These are phyloP conservation scores for Coelinius sp. DNA, from an alignment of 2,888 invertebrate species.

Conservation along the genomic window DNA sequence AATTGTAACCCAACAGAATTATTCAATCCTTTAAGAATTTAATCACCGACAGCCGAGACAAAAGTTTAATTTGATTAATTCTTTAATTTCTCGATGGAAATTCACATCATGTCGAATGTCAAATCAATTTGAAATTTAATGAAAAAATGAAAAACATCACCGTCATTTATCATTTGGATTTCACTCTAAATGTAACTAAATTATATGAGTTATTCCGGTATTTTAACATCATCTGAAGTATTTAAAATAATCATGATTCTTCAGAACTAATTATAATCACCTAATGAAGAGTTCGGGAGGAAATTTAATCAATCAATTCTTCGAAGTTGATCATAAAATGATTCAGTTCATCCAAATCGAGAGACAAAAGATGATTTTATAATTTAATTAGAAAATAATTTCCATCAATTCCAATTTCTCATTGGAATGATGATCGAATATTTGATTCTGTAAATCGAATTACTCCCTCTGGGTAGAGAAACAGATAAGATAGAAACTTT, in stretches of 20 bases:
- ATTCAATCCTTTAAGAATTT: no score
- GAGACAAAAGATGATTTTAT: background rate
- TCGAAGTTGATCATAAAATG: background rate
- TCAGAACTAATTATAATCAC: no score
- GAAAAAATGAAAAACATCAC: no score
- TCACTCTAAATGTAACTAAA: no score
- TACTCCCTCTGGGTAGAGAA: background rate
- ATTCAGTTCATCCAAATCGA: background rate
- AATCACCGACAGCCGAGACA: no score
- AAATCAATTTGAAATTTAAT: background rate
- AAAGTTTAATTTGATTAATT: background rate
- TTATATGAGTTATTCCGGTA: no score
- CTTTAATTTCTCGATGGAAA: background rate
- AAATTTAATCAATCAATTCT: background rate
- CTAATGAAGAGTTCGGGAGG: no score
- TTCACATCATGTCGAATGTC: background rate
- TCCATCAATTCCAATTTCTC: background rate
- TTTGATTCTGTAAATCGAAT: background rate
- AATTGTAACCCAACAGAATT: no score
- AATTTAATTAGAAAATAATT: background rate
- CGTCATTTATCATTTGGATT: background rate
- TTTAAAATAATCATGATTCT: no score
- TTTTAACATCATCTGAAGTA: no score
- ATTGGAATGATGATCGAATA: no score
- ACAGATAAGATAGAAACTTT: background rate